Evolutionary conservation across 2,113 vertebrate genomes (phyloP), one percentile per base, ranked within the genome.

Genomic region (Entelurus aequoreus): DNA sequence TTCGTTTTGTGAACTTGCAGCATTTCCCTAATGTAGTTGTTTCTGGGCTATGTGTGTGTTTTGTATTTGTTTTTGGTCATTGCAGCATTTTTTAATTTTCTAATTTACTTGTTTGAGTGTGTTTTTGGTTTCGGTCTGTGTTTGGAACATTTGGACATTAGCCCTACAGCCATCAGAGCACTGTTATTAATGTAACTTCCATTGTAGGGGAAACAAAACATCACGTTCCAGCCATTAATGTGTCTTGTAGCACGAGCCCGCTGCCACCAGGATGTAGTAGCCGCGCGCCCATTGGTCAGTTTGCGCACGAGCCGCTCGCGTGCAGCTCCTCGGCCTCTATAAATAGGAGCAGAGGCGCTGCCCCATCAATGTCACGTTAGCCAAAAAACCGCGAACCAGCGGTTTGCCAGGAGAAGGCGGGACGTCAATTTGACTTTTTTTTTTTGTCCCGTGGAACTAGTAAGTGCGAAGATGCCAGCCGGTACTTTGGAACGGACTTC

Each of bases 291-390:
- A 94, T 94, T 94, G 94, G 93, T 49, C 87, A 90, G 86, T 87
- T 84, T 89, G 88, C 91, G 90, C 93, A 93, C 93, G 93, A 93
- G 93, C 92, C 92, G 87, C 83, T 94, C 94, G 92, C 93, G 94
- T 93, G 94, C 91, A 86, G 91, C 64, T 5, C 37, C 79, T 64
- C 75, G 66, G 69, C 5, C 57, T 52, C 76, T 91, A 94, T 94
- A 94, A 92, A 93, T 92, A 92, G 68, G 72, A 74, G 78, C 80
- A 55, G 88, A 85, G 87, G 61, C 13, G 37, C 19, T n/a, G 60
- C 15, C 15, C 63, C 38, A 50, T 40, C 63, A 37, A 49, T 60
- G 58, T 49, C 58, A 52, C 64, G 38, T 50, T 37, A 62, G 63
- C 36, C 21, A 57, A 60, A 8, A 62, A n/a, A 8, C 66, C 28